Percentiles rank a stretch among this genome's conserved stretches.
phyloP scores from a whole-genome alignment of 2,888 invertebrate species.

The Meiosimyza platycephala region DNA sequence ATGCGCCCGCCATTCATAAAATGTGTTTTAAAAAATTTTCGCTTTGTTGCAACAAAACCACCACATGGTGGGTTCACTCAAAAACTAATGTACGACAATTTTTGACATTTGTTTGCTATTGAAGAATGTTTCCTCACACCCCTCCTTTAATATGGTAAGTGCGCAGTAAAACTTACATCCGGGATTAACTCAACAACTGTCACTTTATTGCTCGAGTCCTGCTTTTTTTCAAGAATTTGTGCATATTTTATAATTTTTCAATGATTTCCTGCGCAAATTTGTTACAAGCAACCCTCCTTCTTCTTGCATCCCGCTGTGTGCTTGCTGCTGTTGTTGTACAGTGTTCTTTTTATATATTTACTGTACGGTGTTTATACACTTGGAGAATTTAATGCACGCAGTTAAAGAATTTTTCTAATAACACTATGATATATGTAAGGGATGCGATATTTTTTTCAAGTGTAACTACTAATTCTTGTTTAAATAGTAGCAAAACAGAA shows the following conservation, averaged over 20 bases:
- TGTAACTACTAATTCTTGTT: not conserved
- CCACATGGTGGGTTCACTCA: slow-evolving; percentile 20
- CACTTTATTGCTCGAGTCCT: not conserved
- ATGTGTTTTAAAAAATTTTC: no score
- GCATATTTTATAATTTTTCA: slow-evolving; percentile 17
- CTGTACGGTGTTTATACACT: not conserved
- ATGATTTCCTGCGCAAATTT: not conserved
- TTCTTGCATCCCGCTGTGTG: not conserved
- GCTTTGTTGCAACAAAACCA: slow-evolving; percentile 25
- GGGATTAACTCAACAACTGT: slow-evolving; percentile 32
- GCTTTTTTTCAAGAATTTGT: not conserved
- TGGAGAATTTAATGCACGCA: no score
- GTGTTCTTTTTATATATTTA: not conserved
- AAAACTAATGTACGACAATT: slow-evolving; percentile 1
- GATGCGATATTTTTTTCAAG: no score
- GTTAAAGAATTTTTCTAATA: no score
- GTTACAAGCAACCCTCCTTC: not conserved
- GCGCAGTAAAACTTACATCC: not conserved
- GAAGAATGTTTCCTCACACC: not conserved
- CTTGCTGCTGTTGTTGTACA: not conserved
- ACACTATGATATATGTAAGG: no score
- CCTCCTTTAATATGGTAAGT: not conserved
- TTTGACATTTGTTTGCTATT: slow-evolving; percentile 22
- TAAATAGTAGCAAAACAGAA: no score
- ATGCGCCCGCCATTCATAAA: not conserved